These are phyloP conservation scores for Crepidodera aurea DNA, from an alignment of 2,888 invertebrate species.

Conservation along the genomic window DNA sequence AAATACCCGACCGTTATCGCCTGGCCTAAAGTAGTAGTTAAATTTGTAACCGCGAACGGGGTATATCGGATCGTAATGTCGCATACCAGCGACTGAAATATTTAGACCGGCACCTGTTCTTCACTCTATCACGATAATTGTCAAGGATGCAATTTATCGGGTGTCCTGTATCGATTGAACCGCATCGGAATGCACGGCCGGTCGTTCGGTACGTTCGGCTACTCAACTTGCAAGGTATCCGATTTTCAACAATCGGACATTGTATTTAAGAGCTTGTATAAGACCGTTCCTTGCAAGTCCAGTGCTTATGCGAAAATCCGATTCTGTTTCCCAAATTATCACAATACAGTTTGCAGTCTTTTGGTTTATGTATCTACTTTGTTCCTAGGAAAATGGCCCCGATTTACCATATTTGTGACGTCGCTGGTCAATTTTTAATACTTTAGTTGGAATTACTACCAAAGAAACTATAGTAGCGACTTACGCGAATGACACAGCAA, in stretches of 20 bases:
- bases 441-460: too few species aligned
- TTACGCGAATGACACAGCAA: too few species aligned
- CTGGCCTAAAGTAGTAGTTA: neutral
- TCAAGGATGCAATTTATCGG: conserved; percentile 21
- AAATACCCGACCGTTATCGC: neutral
- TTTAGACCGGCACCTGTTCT: conserved; percentile 25
- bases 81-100: conserved; percentile 23
- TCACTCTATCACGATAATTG: conserved; percentile 23
- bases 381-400: too few species aligned
- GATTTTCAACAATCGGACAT: neutral
- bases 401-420: too few species aligned
- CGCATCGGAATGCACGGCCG: conserved; percentile 1
- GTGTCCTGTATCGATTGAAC: conserved; percentile 9
- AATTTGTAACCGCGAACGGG: conserved; percentile 8
- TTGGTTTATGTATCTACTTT: too few species aligned
- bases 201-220: neutral
- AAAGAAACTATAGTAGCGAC: too few species aligned
- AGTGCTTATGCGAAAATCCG: too few species aligned
- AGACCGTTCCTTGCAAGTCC: too few species aligned
- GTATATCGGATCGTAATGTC: conserved; percentile 11
- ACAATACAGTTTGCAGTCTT: too few species aligned
- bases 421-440: too few species aligned
- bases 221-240: neutral
- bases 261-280: too few species aligned
- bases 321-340: too few species aligned